Percentiles rank a stretch among this genome's conserved stretches.
phyloP scores from a whole-genome alignment of 2,797 vertebrate genomes.

The Anguilla megastoma region DNA sequence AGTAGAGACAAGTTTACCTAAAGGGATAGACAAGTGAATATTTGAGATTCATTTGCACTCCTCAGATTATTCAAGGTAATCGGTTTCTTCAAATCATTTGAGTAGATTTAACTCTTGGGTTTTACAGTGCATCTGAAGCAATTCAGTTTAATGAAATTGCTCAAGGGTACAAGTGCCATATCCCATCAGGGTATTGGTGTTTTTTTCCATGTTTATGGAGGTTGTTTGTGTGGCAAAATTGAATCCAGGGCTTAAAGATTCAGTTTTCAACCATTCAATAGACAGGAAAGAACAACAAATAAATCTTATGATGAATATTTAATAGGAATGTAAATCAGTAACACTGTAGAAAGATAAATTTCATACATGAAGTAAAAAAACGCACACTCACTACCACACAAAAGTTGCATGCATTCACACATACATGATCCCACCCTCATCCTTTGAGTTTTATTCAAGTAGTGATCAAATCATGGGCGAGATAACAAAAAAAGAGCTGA shows the following conservation, averaged over 20 bases:
- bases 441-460: neutral
- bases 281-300: neutral
- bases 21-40: neutral
- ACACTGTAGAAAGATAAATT: neutral
- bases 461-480: constrained; percentile 13
- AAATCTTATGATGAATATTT: neutral
- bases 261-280: neutral
- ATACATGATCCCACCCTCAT: neutral
- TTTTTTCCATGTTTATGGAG: neutral
- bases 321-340: neutral
- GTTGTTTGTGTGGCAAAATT: neutral
- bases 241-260: neutral
- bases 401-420: neutral
- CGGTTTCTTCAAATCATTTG: too few species aligned
- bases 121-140: too few species aligned
- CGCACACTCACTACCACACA: neutral
- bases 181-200: too few species aligned
- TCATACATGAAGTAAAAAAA: neutral
- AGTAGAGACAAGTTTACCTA: neutral
- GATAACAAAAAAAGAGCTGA: neutral
- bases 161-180: too few species aligned
- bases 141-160: too few species aligned
- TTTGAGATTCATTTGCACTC: neutral
- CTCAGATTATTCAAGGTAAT: neutral
- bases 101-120: too few species aligned